phyloP scores from a whole-genome alignment of 2,113 vertebrate species.

The Phalacrocorax pelagicus region DNA sequence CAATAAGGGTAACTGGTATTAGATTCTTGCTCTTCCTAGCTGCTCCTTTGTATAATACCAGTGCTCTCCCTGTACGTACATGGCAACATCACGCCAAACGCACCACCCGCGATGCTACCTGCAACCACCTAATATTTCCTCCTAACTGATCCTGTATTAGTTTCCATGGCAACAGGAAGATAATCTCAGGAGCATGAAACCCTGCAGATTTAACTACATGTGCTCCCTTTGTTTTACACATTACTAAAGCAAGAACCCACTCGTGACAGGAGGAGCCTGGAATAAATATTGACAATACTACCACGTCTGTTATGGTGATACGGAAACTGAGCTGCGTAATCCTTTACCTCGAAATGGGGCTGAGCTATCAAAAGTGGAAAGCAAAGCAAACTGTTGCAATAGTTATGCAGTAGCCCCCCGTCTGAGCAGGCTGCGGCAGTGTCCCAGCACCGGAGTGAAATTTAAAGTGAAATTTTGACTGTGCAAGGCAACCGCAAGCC shows the following conservation, averaged over 20 bases:
- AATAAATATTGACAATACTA: neutral
- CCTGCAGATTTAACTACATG: neutral
- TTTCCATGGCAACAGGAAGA: constrained; percentile 30
- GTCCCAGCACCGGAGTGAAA: rapidly evolving
- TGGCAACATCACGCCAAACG: neutral
- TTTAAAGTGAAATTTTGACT: neutral
- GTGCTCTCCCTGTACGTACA: neutral
- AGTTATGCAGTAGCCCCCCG: neutral
- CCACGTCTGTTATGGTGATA: neutral
- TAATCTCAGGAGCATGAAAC: neutral
- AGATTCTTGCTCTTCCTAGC: neutral
- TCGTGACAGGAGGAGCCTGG: neutral
- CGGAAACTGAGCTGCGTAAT: neutral
- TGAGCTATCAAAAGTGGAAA: neutral
- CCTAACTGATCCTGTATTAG: neutral
- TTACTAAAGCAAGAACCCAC: neutral
- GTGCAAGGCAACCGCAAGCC: neutral
- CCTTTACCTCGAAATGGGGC: neutral
- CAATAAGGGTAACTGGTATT: neutral
- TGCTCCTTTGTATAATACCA: neutral
- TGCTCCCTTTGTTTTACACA: neutral
- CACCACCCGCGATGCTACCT: neutral
- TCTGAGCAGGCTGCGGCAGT: neutral
- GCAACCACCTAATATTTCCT: neutral
- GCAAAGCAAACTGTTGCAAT: neutral